Percentiles rank a stretch among this genome's conserved stretches.
These are phyloP conservation scores for Raja brachyura DNA, from an alignment of 2,113 vertebrate genomes.

Conservation along the genomic window DNA sequence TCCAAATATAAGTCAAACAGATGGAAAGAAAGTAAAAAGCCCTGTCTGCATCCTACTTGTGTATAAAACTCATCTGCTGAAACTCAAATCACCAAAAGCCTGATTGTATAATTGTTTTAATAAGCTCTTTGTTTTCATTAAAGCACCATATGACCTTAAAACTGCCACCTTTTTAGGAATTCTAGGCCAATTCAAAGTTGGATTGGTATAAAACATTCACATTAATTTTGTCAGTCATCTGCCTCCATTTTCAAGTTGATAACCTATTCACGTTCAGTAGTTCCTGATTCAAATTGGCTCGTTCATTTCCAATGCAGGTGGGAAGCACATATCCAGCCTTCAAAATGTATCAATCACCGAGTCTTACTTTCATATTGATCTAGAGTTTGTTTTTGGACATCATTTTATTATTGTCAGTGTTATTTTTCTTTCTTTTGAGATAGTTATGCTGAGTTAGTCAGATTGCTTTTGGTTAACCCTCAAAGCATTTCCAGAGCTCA, in stretches of 20 bases:
- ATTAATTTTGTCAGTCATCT: not conserved
- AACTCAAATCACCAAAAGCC: not conserved
- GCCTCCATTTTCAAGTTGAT: not conserved
- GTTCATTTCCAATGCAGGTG: not conserved
- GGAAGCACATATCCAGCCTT: no score
- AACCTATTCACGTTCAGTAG: not conserved
- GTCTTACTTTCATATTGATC: not conserved
- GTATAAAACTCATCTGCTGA: slow-evolving; percentile 10
- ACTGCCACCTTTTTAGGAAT: not conserved
- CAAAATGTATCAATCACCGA: not conserved
- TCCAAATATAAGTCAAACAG: slow-evolving; percentile 32
- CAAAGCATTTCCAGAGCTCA: not conserved
- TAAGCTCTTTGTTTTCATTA: not conserved
- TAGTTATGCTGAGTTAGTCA: not conserved
- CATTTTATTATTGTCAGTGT: not conserved
- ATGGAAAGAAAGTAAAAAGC: slow-evolving; percentile 30
- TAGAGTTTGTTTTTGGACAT: not conserved
- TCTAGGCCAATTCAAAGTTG: not conserved
- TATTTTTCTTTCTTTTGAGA: not conserved
- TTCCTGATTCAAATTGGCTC: not conserved
- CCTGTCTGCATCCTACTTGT: slow-evolving; percentile 7
- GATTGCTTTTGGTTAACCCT: not conserved
- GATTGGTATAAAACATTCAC: not conserved
- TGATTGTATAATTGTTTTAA: slow-evolving; percentile 27
- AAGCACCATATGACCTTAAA: slow-evolving; percentile 17